Percentiles rank a stretch among this genome's conserved stretches.
Evolutionary conservation across 2,113 vertebrate species (phyloP).

Genomic region (Tautogolabrus adspersus): DNA sequence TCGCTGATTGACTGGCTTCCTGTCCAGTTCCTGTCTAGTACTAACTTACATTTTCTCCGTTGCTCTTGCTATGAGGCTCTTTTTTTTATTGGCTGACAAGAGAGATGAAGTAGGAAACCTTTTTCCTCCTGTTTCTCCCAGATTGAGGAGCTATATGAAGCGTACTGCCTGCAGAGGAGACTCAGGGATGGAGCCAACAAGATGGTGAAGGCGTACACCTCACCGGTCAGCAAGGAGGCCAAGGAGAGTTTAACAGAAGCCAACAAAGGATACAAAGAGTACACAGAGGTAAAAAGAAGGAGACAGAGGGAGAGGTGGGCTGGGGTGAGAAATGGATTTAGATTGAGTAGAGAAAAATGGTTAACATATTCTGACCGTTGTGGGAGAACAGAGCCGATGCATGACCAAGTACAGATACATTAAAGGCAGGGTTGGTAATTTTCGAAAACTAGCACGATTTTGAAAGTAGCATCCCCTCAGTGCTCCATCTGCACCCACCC

Average conservation of each 20-base stretch:
- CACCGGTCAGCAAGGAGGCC: constrained; percentile 90
- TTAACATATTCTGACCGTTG: not conserved
- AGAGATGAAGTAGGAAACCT: not conserved
- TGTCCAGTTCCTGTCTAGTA: not conserved
- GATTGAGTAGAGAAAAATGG: not conserved
- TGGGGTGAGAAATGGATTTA: not conserved
- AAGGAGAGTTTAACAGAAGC: constrained; percentile 93
- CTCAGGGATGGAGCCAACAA: constrained; percentile 95
- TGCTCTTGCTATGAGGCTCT: not conserved
- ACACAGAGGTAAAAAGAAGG: constrained; percentile 90
- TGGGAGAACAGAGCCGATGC: not conserved
- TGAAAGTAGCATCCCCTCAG: too few relatives aligned
- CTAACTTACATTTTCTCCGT: not conserved
- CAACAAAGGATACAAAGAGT: constrained; percentile 94
- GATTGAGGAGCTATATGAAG: constrained; percentile 96
- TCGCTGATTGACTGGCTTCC: not conserved
- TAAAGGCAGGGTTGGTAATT: too few relatives aligned
- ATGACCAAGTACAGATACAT: not conserved
- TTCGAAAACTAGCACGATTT: too few relatives aligned
- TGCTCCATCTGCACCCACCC: too few relatives aligned
- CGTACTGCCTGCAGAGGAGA: constrained; percentile 94
- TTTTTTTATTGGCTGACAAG: not conserved
- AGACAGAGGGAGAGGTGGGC: too few relatives aligned
- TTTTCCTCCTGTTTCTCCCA: constrained; percentile 50
- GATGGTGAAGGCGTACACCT: constrained; percentile 95